A percentile compares a stretch with the other conserved stretches of the same genome.
phyloP scores from a whole-genome alignment of 2,113 vertebrate genomes.

The Microcebus jonahi region DNA sequence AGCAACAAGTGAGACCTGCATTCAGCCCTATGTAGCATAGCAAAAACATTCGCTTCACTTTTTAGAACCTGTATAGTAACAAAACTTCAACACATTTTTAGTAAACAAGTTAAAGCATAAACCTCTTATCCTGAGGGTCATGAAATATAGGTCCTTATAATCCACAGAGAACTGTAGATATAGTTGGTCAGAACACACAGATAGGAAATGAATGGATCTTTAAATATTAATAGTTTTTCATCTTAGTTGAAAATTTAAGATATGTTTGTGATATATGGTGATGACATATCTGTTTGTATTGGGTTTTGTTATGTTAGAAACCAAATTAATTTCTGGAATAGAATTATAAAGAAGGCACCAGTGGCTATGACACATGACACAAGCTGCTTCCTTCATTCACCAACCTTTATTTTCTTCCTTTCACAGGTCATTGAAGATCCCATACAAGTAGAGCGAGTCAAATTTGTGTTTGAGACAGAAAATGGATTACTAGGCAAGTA shows the following conservation, averaged over 20 bases:
- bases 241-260: not conserved
- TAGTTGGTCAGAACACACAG: not conserved
- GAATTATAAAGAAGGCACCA: not conserved
- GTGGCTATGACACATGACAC: rapidly evolving
- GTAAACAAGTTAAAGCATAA: not conserved
- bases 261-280: not conserved
- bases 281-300: not conserved
- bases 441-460: slow-evolving; percentile 94
- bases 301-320: not conserved
- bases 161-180: not conserved
- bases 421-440: slow-evolving; percentile 95
- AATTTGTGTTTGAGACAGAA: slow-evolving; percentile 98
- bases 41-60: not conserved
- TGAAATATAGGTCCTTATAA: not conserved
- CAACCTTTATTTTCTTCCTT: not conserved
- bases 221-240: not conserved
- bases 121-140: not conserved
- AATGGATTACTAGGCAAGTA: slow-evolving; percentile 95
- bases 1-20: too few species aligned
- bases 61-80: not conserved
- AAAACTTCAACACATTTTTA: not conserved
- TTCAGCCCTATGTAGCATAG: not conserved
- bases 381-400: not conserved
- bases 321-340: not conserved
- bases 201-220: not conserved